phyloP scores from a whole-genome alignment of 2,113 vertebrate genomes.

The Cottus gobio region DNA sequence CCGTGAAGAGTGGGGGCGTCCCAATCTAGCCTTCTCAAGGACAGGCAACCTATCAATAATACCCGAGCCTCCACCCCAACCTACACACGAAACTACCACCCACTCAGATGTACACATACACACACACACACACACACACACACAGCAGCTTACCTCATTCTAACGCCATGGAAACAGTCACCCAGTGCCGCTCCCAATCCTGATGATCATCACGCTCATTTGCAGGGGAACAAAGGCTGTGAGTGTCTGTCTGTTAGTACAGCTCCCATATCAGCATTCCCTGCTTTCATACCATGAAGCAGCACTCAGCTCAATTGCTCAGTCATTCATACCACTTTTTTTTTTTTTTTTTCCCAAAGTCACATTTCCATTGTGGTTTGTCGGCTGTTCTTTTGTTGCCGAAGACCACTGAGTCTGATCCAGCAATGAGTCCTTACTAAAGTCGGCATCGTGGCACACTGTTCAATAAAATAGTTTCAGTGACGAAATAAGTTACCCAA shows the following conservation, averaged over 20 bases:
- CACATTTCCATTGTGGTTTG: conserved; percentile 66
- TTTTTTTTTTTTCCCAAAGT: conserved; percentile 44
- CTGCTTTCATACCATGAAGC: conserved; percentile 59
- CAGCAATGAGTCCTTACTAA: conserved; percentile 68
- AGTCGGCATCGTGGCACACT: conserved; percentile 63
- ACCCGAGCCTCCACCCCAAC: conserved; percentile 45
- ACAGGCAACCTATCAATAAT: conserved; percentile 69
- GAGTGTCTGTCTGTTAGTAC: conserved; percentile 63
- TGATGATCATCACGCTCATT: conserved; percentile 68
- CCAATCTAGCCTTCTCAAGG: conserved; percentile 71
- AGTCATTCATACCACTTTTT: conserved; percentile 61
- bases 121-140: conserved; percentile 3
- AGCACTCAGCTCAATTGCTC: conserved; percentile 63
- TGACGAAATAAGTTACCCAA: not conserved
- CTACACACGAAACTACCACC: conserved; percentile 47
- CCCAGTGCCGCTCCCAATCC: conserved; percentile 56
- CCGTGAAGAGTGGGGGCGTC: conserved; percentile 66
- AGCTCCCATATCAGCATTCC: conserved; percentile 66
- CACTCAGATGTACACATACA: conserved; percentile 38
- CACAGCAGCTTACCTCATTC: conserved; percentile 36
- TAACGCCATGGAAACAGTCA: conserved; percentile 72
- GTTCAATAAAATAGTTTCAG: conserved; percentile 27
- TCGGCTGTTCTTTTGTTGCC: conserved; percentile 71
- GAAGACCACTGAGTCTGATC: conserved; percentile 58
- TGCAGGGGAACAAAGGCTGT: conserved; percentile 68